These are phyloP conservation scores for Sciaenops ocellatus DNA, from an alignment of 2,797 vertebrate genomes.

Conservation along the genomic window DNA sequence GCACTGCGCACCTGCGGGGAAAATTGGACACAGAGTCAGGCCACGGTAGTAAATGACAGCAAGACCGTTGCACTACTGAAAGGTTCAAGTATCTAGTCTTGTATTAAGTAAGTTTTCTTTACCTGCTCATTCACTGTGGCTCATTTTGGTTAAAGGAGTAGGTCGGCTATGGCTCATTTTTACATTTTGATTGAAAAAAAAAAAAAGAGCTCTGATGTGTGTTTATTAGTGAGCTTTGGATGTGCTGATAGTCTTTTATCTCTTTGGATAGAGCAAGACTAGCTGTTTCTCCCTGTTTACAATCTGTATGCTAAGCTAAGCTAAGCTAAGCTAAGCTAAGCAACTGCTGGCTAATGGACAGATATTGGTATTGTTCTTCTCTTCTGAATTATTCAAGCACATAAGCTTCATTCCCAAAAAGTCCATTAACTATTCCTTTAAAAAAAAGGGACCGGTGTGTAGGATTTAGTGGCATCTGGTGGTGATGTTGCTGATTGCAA, in stretches of 20 bases:
- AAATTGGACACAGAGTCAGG: background rate
- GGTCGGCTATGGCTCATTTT: background rate
- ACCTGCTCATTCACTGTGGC: background rate
- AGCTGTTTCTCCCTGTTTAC: background rate
- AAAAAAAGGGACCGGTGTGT: background rate
- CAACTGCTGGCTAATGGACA: background rate
- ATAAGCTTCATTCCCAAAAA: too few species aligned
- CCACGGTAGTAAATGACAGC: background rate
- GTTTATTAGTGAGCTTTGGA: background rate
- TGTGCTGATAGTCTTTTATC: background rate
- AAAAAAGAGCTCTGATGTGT: background rate
- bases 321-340: background rate
- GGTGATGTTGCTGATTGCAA: too few species aligned
- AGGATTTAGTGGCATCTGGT: too few species aligned
- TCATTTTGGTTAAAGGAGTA: slow-evolving; percentile 1
- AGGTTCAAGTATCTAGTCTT: background rate
- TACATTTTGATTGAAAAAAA: background rate
- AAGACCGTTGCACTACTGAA: background rate
- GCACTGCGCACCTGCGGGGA: slow-evolving; percentile 95
- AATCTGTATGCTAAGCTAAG: background rate
- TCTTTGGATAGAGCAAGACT: background rate
- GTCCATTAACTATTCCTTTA: too few species aligned
- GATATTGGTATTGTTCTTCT: background rate
- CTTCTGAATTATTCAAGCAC: background rate
- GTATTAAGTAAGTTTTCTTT: background rate